Evolutionary conservation across 37 sponge, comb jelly and placozoan genomes (phyloP).

Genomic region (Beroe forskalii): DNA sequence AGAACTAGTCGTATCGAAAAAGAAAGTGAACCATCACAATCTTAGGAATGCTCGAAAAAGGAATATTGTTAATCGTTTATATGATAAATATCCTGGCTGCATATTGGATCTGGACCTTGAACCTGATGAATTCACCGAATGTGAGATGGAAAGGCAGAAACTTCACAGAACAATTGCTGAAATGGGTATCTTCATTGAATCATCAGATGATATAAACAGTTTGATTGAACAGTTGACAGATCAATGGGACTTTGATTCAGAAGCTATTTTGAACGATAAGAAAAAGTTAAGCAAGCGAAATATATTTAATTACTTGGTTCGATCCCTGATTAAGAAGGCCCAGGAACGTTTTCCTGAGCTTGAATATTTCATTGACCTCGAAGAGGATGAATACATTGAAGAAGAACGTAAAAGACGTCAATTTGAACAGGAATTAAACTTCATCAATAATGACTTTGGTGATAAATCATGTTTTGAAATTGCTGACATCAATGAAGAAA

Average conservation of each 20-base stretch:
- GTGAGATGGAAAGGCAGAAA: neutral
- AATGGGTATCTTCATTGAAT: neutral
- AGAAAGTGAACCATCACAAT: slow-evolving; percentile 57
- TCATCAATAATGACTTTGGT: neutral
- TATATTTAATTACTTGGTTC: slow-evolving; percentile 21
- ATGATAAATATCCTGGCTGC: slow-evolving; percentile 33
- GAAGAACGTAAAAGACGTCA: neutral
- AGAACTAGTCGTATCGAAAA: slow-evolving; percentile 7
- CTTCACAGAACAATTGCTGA: neutral
- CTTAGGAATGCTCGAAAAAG: slow-evolving; percentile 22
- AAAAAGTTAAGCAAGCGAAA: slow-evolving; percentile 36
- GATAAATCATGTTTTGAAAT: neutral
- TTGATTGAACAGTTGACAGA: neutral
- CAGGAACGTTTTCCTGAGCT: slow-evolving; percentile 8
- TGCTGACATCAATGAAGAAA: neutral
- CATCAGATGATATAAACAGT: neutral
- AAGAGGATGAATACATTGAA: slow-evolving; percentile 43
- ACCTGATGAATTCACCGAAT: slow-evolving; percentile 55
- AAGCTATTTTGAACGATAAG: neutral
- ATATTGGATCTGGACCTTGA: neutral
- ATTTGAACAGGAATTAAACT: neutral
- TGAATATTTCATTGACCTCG: neutral
- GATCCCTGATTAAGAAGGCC: neutral
- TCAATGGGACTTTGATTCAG: slow-evolving; percentile 26
- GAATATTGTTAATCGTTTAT: neutral